Conservation (phyloP, 2,888 invertebrate genomes). For the Julus scandinavius region DNA sequence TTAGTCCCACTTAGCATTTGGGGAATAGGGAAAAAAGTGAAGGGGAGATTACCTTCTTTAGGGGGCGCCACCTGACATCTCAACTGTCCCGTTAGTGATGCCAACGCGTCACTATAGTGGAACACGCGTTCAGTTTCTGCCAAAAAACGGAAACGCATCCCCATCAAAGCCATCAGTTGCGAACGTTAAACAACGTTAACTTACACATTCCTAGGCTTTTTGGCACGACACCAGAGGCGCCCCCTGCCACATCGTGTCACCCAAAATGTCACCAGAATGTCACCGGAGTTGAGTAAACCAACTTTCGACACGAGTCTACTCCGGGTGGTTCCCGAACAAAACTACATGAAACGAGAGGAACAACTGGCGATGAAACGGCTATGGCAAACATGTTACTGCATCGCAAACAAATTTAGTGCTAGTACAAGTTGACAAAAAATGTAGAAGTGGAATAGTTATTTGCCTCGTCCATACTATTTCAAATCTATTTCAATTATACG, state of each 20-base stretch:
- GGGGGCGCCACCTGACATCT: neutral
- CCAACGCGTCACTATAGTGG: neutral
- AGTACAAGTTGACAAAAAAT: neutral
- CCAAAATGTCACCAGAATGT: conserved; percentile 9
- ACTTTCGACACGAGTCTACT: neutral
- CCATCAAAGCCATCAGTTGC: neutral
- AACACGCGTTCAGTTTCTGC: neutral
- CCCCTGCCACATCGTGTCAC: neutral
- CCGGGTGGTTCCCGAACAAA: neutral
- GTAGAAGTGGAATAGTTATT: too few relatives aligned
- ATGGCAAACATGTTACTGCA: too few relatives aligned
- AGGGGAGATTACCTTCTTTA: neutral
- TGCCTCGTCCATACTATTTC: too few relatives aligned
- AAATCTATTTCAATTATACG: too few relatives aligned
- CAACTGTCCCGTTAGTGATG: neutral
- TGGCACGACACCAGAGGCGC: conserved; percentile 3
- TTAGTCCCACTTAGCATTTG: too few relatives aligned
- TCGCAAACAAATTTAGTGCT: neutral
- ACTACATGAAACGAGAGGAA: neutral
- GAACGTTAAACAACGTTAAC: neutral
- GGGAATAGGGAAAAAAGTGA: neutral
- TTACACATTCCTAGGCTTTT: neutral
- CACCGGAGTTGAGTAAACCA: conserved; percentile 11
- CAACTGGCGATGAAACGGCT: neutral
- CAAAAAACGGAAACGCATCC: conserved; percentile 6